These are phyloP conservation scores for Acrossocheilus fasciatus DNA, from an alignment of 2,797 vertebrate species.

Conservation along the genomic window DNA sequence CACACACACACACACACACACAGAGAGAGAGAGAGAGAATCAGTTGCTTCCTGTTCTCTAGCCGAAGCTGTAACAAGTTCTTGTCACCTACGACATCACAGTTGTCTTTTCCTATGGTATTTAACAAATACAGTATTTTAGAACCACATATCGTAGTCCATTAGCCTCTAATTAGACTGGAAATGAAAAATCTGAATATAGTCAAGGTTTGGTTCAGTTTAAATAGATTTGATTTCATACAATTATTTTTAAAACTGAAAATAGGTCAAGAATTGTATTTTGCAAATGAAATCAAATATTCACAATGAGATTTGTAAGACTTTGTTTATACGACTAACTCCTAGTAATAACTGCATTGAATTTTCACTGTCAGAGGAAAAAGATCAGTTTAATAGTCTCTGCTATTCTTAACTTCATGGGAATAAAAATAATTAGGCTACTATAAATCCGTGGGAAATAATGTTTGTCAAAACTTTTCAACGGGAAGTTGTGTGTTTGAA, in stretches of 20 bases:
- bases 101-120: not conserved
- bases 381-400: not conserved
- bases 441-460: slow-evolving; percentile 19
- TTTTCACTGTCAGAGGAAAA: not conserved
- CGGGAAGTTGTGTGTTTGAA: slow-evolving; percentile 31
- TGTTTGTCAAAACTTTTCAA: slow-evolving; percentile 9
- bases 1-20: not conserved
- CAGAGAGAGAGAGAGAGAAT: not conserved
- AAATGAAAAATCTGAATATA: too few species aligned
- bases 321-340: not conserved
- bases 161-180: not conserved
- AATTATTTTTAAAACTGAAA: not conserved
- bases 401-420: slow-evolving; percentile 21
- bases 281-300: not conserved
- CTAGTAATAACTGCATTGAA: not conserved
- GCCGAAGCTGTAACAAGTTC: slow-evolving; percentile 2
- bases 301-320: not conserved
- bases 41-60: not conserved
- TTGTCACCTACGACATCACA: not conserved
- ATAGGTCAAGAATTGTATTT: not conserved
- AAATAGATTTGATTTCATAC: not conserved
- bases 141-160: not conserved
- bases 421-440: slow-evolving; percentile 19
- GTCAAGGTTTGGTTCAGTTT: not conserved
- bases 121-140: not conserved